Conservation (phyloP, 92 coral and sea anemone species). For the Palythoa caribaeorum region DNA sequence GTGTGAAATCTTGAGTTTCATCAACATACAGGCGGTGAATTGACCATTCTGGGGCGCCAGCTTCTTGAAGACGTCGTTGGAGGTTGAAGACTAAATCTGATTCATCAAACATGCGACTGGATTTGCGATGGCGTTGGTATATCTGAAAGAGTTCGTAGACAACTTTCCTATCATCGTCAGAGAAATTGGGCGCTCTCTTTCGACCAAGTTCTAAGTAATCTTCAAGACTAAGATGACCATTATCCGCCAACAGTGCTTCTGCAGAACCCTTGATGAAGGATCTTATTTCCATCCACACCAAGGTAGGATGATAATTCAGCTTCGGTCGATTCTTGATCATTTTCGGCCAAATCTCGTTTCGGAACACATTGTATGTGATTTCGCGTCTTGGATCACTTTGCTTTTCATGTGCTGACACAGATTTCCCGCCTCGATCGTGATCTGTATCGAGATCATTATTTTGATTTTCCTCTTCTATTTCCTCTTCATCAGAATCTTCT, state of each 20-base stretch:
- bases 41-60: slow-evolving; percentile 84
- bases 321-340: slow-evolving; percentile 75
- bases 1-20: slow-evolving; percentile 98
- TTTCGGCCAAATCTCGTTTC: slow-evolving; percentile 87
- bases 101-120: slow-evolving; percentile 89
- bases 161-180: slow-evolving; percentile 81
- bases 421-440: slow-evolving; percentile 12
- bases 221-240: slow-evolving; percentile 75
- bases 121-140: slow-evolving; percentile 72
- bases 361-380: slow-evolving; percentile 89
- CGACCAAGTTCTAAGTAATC: slow-evolving; percentile 86
- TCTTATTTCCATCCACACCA: slow-evolving; percentile 97
- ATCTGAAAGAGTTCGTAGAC: slow-evolving; percentile 75
- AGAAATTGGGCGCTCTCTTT: slow-evolving; percentile 92
- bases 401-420: background rate
- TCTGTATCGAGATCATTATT: slow-evolving; percentile 52
- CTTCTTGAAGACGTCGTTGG: slow-evolving; percentile 77
- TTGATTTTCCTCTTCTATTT: slow-evolving; percentile 65
- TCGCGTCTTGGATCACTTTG: slow-evolving; percentile 83
- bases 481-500: slow-evolving; percentile 73
- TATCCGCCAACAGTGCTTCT: slow-evolving; percentile 77
- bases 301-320: slow-evolving; percentile 87
- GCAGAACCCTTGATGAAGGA: slow-evolving; percentile 97
- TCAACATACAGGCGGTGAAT: slow-evolving; percentile 93
- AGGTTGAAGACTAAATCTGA: slow-evolving; percentile 90